These are phyloP conservation scores for Trichomalopsis sarcophagae DNA, from an alignment of 1,140 invertebrate genomes.

Conservation along the genomic window DNA sequence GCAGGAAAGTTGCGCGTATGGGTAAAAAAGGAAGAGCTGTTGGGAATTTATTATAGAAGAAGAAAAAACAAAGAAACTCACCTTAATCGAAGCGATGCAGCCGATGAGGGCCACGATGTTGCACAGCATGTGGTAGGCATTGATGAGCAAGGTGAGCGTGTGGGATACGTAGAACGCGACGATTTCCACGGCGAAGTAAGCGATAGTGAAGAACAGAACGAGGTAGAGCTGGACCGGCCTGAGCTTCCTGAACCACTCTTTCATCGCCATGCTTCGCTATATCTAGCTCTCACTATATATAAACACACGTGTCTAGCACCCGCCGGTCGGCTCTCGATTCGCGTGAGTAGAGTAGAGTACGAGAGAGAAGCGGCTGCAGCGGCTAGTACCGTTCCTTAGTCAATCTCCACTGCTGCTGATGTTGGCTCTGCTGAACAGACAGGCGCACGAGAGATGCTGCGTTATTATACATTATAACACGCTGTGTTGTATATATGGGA, in stretches of 20 bases:
- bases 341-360: background rate
- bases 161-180: conserved; percentile 87
- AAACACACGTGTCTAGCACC: background rate
- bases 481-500: too few species aligned
- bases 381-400: background rate
- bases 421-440: too few species aligned
- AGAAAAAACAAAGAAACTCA: conserved; percentile 62
- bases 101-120: conserved; percentile 85
- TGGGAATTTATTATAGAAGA: too few species aligned
- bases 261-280: conserved; percentile 78
- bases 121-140: conserved; percentile 91
- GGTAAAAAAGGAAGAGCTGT: background rate
- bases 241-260: conserved; percentile 82
- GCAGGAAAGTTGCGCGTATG: background rate
- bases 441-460: background rate
- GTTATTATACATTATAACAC: background rate
- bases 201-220: conserved; percentile 81
- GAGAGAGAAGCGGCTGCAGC: background rate
- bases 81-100: conserved; percentile 85
- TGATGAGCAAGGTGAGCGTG: conserved; percentile 87
- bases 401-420: background rate
- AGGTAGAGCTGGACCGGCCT: conserved; percentile 84
- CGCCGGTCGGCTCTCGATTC: background rate
- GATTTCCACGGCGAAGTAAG: conserved; percentile 84
- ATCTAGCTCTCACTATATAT: background rate